These are phyloP conservation scores for Suncus etruscus DNA, from an alignment of 2,113 vertebrate species.

Conservation along the genomic window DNA sequence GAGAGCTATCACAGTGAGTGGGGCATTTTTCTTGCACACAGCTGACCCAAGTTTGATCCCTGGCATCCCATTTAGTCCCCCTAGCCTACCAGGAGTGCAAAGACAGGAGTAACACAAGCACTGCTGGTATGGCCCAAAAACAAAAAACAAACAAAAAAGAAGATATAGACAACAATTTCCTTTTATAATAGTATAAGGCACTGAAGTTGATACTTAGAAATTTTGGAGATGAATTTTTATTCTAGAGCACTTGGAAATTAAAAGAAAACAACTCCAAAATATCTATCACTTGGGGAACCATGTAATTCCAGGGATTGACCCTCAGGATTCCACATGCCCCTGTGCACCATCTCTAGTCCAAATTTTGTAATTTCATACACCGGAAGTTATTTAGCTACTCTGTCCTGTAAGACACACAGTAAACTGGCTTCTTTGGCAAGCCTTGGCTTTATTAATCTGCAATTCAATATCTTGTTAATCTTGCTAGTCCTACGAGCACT, in stretches of 20 bases:
- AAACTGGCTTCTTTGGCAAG: neutral
- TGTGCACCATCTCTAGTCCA: too few relatives aligned
- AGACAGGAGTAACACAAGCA: too few relatives aligned
- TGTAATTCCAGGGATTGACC: too few relatives aligned
- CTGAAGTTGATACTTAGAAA: slow-evolving; percentile 9
- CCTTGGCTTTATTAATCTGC: neutral
- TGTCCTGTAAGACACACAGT: neutral
- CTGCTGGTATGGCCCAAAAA: too few relatives aligned
- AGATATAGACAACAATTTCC: too few relatives aligned
- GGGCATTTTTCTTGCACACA: neutral
- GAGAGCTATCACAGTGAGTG: neutral
- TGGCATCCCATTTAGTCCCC: too few relatives aligned
- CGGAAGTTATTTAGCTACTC: neutral
- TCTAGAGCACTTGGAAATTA: slow-evolving; percentile 18
- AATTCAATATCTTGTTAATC: neutral
- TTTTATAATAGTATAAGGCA: neutral
- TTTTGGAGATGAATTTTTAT: neutral
- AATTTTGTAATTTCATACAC: neutral
- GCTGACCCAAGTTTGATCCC: too few relatives aligned
- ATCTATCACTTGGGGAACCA: too few relatives aligned
- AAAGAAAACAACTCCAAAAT: neutral
- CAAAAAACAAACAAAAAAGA: too few relatives aligned
- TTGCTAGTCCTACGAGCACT: neutral
- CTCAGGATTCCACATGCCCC: too few relatives aligned
- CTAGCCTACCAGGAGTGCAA: too few relatives aligned